Base-by-base conservation (phyloP, 2,888 invertebrate species). In the Torymus tubicola region DNA sequence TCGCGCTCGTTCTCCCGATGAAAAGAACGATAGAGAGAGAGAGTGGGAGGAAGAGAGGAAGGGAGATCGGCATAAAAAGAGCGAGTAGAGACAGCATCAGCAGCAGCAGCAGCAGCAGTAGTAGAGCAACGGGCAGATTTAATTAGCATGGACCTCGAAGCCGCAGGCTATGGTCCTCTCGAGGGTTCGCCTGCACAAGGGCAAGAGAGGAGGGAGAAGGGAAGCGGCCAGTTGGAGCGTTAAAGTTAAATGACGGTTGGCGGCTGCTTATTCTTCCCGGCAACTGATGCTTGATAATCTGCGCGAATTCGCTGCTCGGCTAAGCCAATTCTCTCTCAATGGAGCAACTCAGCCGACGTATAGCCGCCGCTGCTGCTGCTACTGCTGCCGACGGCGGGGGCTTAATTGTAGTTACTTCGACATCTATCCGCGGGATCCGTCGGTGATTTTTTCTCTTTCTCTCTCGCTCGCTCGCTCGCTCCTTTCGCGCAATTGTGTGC, bases 241-340 rank as follows among this genome's bases (percentile, higher is more conserved):
- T 90, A 90, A 90, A 90, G 90, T 90, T 90, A 90, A 90, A 90
- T 90, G 90, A 90, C 89, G 90, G 90, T 90, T 89, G 90, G 88
- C 89, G 90, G 90, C 88, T 90, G 90, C 89, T 90, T 89, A 90
- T 90, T 90, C 90, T 90, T 90, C 90, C 88, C 89, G 86, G 84
- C 89, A 90, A 90, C 90, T 89, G 90, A 90, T 90, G 90, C 90
- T 90, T 90, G 89, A 89, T 90, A 90, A 90, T 90, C 89, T 87
- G 89, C 78, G 42, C 57, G 31, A 72, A 64, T 73, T 67, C 58
- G 50, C 64, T 14, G 42, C 67, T 55, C 63, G 31, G 11, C 64
- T 78, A 72, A 86, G 88, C 88, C 88, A 88, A 88, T 89, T 89
- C 63, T 86, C 84, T 87, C 42, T 88, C 89, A 89, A 90, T 90